Conservation (phyloP, 2,113 vertebrate species). For the Lasiurus cinereus region DNA sequence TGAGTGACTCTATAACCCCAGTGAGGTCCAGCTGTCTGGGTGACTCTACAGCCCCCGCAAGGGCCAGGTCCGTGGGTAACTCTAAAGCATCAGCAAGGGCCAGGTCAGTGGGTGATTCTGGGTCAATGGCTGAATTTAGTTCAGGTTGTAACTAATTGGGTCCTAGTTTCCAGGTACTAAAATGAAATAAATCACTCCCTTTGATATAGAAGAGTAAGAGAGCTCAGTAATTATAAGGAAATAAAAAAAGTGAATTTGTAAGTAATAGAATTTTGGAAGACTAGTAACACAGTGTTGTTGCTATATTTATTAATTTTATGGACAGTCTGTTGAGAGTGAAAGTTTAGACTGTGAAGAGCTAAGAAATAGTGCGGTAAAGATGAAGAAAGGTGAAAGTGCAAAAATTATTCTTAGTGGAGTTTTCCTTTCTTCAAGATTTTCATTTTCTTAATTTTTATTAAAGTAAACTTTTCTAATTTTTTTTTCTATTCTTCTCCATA, state of each 20-base stretch:
- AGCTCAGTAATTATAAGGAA: background rate
- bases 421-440: background rate
- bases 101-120: rapidly evolving
- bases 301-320: background rate
- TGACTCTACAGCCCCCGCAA: rapidly evolving
- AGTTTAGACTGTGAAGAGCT: background rate
- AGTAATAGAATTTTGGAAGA: background rate
- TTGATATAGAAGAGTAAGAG: background rate
- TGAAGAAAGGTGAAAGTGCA: background rate
- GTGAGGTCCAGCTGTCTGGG: no score
- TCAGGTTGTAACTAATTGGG: background rate
- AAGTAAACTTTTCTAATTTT: background rate
- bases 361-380: background rate
- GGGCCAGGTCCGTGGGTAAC: rapidly evolving
- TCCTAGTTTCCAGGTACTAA: background rate
- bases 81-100: background rate
- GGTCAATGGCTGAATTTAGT: background rate
- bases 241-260: background rate
- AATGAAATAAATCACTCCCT: background rate
- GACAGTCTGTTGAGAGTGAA: background rate
- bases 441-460: background rate
- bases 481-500: background rate
- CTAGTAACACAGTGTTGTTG: background rate
- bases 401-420: background rate
- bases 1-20: rapidly evolving